phyloP scores from a whole-genome alignment of 2,113 vertebrate genomes.

The Indicator maculatus region DNA sequence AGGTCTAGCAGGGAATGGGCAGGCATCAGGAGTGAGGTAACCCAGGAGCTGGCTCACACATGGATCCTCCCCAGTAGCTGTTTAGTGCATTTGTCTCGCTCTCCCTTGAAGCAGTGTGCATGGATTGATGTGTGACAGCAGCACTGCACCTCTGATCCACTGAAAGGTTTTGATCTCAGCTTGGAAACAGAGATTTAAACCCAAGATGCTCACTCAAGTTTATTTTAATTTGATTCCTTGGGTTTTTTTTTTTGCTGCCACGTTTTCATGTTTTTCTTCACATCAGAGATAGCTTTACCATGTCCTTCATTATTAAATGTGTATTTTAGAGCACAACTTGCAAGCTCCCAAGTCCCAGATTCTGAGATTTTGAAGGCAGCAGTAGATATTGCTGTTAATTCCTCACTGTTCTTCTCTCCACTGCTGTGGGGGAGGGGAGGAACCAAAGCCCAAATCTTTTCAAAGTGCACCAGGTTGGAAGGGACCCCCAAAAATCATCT shows the following conservation, averaged over 20 bases:
- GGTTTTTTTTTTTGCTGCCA: not conserved
- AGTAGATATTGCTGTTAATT: not conserved
- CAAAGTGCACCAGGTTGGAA: too few species aligned
- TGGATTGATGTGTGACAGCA: not conserved
- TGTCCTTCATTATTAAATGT: not conserved
- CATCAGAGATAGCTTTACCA: not conserved
- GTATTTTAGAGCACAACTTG: not conserved
- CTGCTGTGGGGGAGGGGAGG: not conserved
- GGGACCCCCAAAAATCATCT: too few species aligned
- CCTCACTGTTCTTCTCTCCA: too few species aligned
- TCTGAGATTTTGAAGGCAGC: not conserved
- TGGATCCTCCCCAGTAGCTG: not conserved
- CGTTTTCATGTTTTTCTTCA: not conserved
- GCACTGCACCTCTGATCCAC: rapidly evolving
- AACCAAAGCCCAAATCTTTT: not conserved
- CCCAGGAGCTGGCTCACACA: not conserved
- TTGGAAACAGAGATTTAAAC: not conserved
- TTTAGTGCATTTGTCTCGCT: not conserved
- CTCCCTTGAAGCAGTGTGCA: not conserved
- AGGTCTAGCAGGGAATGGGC: not conserved
- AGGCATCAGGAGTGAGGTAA: not conserved
- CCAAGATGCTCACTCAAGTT: not conserved
- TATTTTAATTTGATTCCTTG: not conserved
- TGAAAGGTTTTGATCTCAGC: not conserved
- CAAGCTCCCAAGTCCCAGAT: not conserved